Percentiles rank a stretch among this genome's conserved stretches.
Evolutionary conservation across 2,888 invertebrate species (phyloP).

Genomic region (Rapana venosa): DNA sequence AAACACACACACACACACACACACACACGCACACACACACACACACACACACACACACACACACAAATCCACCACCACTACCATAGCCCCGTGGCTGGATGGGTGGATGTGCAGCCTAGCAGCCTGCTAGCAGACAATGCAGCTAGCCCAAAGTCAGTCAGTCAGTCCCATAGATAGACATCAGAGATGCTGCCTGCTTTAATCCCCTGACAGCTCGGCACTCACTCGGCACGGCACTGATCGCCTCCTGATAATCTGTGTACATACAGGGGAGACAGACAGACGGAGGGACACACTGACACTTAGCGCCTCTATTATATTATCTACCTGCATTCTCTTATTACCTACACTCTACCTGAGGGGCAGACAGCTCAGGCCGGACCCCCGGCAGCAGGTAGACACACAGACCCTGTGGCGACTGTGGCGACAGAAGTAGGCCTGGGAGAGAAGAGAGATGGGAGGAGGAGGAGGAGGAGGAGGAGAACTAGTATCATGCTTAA

Average conservation of each 20-base stretch:
- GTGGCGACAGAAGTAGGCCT: not conserved
- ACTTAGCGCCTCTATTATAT: not conserved
- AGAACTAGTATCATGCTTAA: too few species aligned
- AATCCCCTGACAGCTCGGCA: not conserved
- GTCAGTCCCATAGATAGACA: not conserved
- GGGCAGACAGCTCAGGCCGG: not conserved
- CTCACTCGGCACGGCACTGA: not conserved
- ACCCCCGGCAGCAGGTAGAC: not conserved
- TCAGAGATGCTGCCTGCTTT: not conserved
- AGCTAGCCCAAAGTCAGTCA: not conserved
- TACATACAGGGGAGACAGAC: not conserved
- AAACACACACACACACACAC: too few species aligned
- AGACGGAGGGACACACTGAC: not conserved
- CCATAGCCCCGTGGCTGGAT: too few species aligned
- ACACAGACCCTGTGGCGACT: conserved; percentile 2
- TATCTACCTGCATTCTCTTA: not conserved
- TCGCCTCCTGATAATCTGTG: not conserved
- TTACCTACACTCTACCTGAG: too few species aligned
- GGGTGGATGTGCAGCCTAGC: too few species aligned
- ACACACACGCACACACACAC: too few species aligned
- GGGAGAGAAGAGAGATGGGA: not conserved
- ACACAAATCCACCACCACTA: too few species aligned
- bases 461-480: not conserved
- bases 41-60: too few species aligned
- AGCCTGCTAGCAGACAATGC: too few species aligned